A percentile compares a stretch with the other conserved stretches of the same genome.
Conservation (phyloP, 2,888 invertebrate genomes). For the Apoda limacodes region DNA sequence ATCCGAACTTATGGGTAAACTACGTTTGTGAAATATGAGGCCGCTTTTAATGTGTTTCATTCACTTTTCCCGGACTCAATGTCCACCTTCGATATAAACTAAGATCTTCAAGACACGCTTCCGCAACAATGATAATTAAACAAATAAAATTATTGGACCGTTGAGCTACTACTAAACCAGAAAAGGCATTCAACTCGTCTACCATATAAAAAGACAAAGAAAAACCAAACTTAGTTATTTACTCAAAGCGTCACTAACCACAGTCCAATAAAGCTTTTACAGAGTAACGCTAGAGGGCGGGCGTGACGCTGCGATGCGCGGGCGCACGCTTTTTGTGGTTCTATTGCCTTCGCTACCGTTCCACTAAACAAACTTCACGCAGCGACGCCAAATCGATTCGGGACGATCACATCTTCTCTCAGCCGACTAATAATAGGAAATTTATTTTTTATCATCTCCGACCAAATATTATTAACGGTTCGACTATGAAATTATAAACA, state of each 20-base stretch:
- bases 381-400: slow-evolving; percentile 57
- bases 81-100: no score
- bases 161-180: no score
- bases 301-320: slow-evolving; percentile 40
- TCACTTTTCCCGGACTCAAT: no score
- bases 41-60: no score
- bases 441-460: slow-evolving; percentile 49
- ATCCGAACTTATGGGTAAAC: no score
- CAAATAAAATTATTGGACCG: no score
- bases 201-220: no score
- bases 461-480: slow-evolving; percentile 52
- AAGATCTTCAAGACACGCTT: no score
- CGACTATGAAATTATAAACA: slow-evolving; percentile 56
- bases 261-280: slow-evolving; percentile 34
- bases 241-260: slow-evolving; percentile 41
- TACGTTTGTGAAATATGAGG: no score
- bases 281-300: slow-evolving; percentile 25
- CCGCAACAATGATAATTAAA: no score
- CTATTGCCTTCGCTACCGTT: slow-evolving; percentile 37
- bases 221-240: slow-evolving; percentile 37
- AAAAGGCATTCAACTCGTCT: no score
- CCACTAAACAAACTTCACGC: slow-evolving; percentile 67
- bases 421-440: slow-evolving; percentile 53
- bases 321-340: slow-evolving; percentile 18
- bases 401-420: slow-evolving; percentile 51